Evolutionary conservation across 2,113 vertebrate genomes (phyloP), one percentile per base, ranked within the genome.

Genomic region (Clarias magur): DNA sequence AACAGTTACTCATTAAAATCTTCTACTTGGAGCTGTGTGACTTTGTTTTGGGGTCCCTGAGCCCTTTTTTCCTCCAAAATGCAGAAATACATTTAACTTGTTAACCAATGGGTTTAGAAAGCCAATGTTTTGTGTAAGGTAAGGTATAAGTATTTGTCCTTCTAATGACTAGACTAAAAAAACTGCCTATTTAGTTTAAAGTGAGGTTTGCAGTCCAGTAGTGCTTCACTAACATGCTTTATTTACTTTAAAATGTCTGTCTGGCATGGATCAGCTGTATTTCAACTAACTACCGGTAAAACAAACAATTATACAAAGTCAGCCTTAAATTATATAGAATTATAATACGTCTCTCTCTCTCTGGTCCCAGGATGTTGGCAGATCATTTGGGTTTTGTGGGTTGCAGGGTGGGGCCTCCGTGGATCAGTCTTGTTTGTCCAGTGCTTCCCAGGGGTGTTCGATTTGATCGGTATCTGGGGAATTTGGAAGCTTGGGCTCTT

Each of bases 1-100:
- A 92, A 95, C 94, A 96, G 94, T 95, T 87, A 90, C 95, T 95
- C 95, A 95, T 96, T 95, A 93, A 92, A 90, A 91, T 92, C 95
- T 94, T 95, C 89, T 95, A 88, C 87, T 96, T 95, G 94, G 95
- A 95, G 95, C 95, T 95, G 95, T 96, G 94, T 94, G 94, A 92
- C 93, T 95, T 93, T 94, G 93, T 95, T 93, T 92, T 1, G 60
- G 89, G 94, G 94, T 95, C 95, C 82, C 48, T 83, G 56, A 16
- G 30, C 59, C 73, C 38, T 1, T 42, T 25, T 53, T 25, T 10
- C 4, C 48, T 78, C 63, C 57, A 27, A 84, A 21, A 79, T 15
- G 57, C 19, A 83, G 10, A 38, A 42, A 30, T 65, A 62, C 42
- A 5, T 82, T 56, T 10, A 11, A 4, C 19, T 30, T 17, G 60